Conservation (phyloP, 2,888 invertebrate genomes). For the Erebia epiphron region DNA sequence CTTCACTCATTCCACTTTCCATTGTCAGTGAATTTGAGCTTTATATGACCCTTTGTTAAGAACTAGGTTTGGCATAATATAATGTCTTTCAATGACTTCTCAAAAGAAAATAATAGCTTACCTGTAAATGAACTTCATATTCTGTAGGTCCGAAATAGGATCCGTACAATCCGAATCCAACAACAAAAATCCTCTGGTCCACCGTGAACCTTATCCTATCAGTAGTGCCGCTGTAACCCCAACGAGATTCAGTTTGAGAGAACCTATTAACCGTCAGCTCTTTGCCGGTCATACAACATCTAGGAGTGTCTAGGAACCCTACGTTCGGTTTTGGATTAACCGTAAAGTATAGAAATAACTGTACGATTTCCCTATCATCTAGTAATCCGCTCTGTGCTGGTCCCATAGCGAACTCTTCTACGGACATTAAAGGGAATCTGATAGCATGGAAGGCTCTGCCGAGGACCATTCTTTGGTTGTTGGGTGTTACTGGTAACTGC, state of each 20-base stretch:
- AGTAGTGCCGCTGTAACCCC: constrained; percentile 93
- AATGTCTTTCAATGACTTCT: neutral
- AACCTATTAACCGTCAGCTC: constrained; percentile 89
- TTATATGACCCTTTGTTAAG: too few relatives aligned
- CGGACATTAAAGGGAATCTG: constrained; percentile 92
- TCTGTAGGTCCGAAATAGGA: constrained; percentile 91
- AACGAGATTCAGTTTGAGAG: constrained; percentile 89
- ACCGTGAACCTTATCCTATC: constrained; percentile 92
- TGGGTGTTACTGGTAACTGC: constrained; percentile 85
- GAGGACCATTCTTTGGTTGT: constrained; percentile 87
- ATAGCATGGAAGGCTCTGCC: constrained; percentile 88
- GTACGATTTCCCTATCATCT: constrained; percentile 89
- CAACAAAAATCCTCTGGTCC: constrained; percentile 90
- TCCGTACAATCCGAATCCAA: constrained; percentile 93
- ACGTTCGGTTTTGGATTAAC: constrained; percentile 90
- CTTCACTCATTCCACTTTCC: too few relatives aligned
- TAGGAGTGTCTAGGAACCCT: constrained; percentile 86
- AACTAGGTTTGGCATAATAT: too few relatives aligned
- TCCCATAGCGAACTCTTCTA: constrained; percentile 92
- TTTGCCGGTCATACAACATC: constrained; percentile 91
- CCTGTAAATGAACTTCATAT: constrained; percentile 88
- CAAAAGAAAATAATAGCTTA: constrained; percentile 43
- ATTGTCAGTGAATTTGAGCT: too few relatives aligned
- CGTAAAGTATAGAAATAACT: constrained; percentile 87
- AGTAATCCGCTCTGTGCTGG: constrained; percentile 89